Conservation (phyloP, 2,797 vertebrate species). For the Sebastes trivittatus region DNA sequence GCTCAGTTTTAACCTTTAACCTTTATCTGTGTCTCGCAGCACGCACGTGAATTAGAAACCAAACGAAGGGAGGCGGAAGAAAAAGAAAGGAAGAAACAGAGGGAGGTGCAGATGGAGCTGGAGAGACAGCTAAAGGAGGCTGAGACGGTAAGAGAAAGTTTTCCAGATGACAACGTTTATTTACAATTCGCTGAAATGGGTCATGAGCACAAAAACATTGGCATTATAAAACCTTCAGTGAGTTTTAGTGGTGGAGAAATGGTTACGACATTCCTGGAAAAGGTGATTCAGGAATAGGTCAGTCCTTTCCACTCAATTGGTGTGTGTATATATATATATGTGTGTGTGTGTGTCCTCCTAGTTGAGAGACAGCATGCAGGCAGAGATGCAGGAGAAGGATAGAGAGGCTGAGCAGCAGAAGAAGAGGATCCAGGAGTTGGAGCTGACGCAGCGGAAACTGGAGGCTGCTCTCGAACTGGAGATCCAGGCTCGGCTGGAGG, state of each 20-base stretch:
- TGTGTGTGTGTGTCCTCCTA: slow-evolving; percentile 41
- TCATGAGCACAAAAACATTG: slow-evolving; percentile 14
- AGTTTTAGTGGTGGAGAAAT: slow-evolving; percentile 25
- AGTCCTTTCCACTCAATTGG: slow-evolving; percentile 27
- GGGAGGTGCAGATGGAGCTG: slow-evolving; percentile 78
- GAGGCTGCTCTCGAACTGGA: slow-evolving; percentile 81
- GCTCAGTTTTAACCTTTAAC: neutral
- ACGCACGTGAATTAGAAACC: slow-evolving; percentile 74
- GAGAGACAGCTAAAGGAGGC: slow-evolving; percentile 79
- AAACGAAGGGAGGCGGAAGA: slow-evolving; percentile 72
- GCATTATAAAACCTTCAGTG: slow-evolving; percentile 55
- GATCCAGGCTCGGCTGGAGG: slow-evolving; percentile 82
- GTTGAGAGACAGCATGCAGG: slow-evolving; percentile 77
- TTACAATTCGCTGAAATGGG: slow-evolving; percentile 31
- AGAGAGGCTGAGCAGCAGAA: slow-evolving; percentile 79
- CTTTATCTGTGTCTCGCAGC: slow-evolving; percentile 49
- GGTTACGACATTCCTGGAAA: slow-evolving; percentile 45
- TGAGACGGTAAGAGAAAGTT: slow-evolving; percentile 65
- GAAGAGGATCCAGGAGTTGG: slow-evolving; percentile 81
- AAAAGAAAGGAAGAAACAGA: slow-evolving; percentile 70
- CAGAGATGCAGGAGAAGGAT: slow-evolving; percentile 79
- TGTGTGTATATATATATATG: slow-evolving; percentile 17
- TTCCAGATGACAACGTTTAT: slow-evolving; percentile 14
- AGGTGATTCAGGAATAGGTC: slow-evolving; percentile 38
- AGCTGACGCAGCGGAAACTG: slow-evolving; percentile 79